Conservation (phyloP, 2,113 vertebrate genomes). For the Actenoides hombroni region DNA sequence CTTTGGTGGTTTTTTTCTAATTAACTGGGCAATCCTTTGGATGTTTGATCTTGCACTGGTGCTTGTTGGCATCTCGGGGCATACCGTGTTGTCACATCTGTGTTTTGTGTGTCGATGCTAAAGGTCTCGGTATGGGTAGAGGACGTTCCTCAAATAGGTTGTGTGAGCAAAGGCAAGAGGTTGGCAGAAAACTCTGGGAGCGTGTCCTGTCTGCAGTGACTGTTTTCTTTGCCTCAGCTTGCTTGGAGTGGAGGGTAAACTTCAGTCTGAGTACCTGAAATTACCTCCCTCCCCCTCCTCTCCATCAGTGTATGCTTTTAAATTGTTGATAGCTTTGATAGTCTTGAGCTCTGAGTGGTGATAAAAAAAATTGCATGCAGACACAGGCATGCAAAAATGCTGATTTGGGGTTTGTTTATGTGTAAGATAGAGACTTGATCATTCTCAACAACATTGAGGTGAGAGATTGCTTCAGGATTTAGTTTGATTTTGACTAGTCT, state of each 20-base stretch:
- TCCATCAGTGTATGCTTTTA: not conserved
- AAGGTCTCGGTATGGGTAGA: not conserved
- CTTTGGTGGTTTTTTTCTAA: not conserved
- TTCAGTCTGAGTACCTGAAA: conserved; percentile 35
- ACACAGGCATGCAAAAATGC: not conserved
- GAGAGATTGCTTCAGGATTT: not conserved
- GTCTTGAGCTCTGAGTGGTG: not conserved
- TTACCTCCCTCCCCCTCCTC: not conserved
- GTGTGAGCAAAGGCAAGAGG: not conserved
- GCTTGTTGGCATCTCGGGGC: not conserved
- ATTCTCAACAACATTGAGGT: not conserved
- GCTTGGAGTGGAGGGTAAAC: not conserved
- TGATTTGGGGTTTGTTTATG: not conserved
- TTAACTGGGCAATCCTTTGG: not conserved
- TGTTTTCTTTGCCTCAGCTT: conserved; percentile 15
- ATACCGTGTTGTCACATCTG: not conserved
- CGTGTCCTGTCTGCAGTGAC: not conserved
- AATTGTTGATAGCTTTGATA: not conserved
- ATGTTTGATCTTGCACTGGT: not conserved
- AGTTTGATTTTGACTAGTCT: not conserved
- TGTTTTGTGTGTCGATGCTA: not conserved
- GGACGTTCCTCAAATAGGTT: not conserved
- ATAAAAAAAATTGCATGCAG: not conserved
- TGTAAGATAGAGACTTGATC: not conserved
- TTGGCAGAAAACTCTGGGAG: not conserved